phyloP scores from a whole-genome alignment of 2,888 invertebrate genomes.

The Stratiomys singularior region DNA sequence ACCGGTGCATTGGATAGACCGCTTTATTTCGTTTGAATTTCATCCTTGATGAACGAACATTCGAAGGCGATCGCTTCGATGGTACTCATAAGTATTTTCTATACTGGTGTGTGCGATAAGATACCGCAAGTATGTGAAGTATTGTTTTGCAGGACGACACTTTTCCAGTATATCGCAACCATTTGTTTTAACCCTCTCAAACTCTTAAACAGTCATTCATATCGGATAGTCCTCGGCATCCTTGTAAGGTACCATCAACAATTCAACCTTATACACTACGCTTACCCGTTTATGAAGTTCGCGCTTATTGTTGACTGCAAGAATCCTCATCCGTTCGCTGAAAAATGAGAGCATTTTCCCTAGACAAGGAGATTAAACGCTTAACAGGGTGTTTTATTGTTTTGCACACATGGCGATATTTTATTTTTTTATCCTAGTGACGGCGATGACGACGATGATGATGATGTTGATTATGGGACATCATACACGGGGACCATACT shows the following conservation, averaged over 20 bases:
- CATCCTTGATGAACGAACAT: conserved; percentile 26
- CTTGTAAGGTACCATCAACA: too few relatives aligned
- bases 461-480: background rate
- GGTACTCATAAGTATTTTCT: conserved; percentile 19
- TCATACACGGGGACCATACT: background rate
- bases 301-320: background rate
- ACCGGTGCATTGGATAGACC: background rate
- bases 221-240: too few relatives aligned
- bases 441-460: background rate
- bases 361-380: conserved; percentile 51
- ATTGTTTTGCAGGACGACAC: conserved; percentile 38
- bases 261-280: background rate
- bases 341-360: conserved; percentile 35
- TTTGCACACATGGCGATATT: conserved; percentile 52
- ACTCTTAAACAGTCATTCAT: background rate
- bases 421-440: conserved; percentile 33
- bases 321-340: background rate
- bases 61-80: background rate
- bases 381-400: conserved; percentile 53
- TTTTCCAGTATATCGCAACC: conserved; percentile 33
- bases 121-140: conserved; percentile 33
- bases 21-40: too few relatives aligned
- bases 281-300: conserved; percentile 7
- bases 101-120: conserved; percentile 24
- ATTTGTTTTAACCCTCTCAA: conserved; percentile 10